A percentile compares a stretch with the other conserved stretches of the same genome.
phyloP scores from a whole-genome alignment of 2,888 invertebrate species.

The Megaustenia siamemsis region DNA sequence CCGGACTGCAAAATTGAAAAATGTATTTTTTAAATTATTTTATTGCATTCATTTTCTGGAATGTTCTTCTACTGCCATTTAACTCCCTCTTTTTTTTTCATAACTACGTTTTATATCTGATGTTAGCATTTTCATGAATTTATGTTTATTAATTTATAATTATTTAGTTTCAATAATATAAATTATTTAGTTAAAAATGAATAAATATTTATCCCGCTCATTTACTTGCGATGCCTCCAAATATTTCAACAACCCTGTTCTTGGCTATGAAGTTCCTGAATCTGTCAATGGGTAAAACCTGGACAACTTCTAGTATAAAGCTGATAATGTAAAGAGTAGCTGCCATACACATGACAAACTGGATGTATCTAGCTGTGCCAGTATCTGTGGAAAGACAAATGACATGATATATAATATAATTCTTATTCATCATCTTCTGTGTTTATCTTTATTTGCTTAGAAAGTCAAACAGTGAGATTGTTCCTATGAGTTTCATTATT shows the following conservation, averaged over 20 bases:
- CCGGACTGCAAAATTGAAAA: too few species aligned
- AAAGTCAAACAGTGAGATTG: too few species aligned
- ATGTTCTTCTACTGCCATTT: too few species aligned
- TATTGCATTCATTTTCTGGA: neutral
- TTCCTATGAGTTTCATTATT: too few species aligned
- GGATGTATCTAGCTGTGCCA: conserved; percentile 34
- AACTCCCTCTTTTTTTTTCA: too few species aligned
- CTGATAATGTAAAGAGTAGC: neutral
- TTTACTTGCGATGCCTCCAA: conserved; percentile 50
- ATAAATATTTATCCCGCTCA: neutral
- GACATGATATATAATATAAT: too few species aligned
- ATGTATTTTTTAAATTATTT: neutral
- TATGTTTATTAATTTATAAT: neutral
- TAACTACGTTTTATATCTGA: too few species aligned
- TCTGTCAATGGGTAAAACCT: conserved; percentile 33
- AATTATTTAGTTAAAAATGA: too few species aligned
- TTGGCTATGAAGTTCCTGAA: conserved; percentile 46
- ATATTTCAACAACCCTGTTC: conserved; percentile 48
- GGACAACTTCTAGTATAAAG: conserved; percentile 29
- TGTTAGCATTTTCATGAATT: neutral
- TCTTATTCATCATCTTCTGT: too few species aligned
- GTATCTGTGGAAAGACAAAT: conserved; percentile 15
- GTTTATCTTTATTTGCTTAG: too few species aligned
- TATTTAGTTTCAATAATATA: too few species aligned
- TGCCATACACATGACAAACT: conserved; percentile 35